Conservation (phyloP, 2,888 invertebrate genomes). For the Ophion costatus region DNA sequence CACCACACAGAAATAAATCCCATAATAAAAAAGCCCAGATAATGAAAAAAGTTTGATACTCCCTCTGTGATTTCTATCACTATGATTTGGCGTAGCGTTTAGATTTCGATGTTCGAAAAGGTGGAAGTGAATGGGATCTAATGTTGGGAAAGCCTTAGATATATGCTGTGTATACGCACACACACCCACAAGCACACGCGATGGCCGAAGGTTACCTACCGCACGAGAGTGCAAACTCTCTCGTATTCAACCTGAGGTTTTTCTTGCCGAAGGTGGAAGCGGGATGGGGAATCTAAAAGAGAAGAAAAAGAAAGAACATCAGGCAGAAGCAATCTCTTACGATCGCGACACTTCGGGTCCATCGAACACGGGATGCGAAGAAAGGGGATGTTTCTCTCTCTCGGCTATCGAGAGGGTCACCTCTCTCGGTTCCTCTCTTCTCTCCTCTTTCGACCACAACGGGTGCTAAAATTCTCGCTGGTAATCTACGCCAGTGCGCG, state of each 20-base stretch:
- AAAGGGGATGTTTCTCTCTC: constrained; percentile 48
- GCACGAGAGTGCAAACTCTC: constrained; percentile 14
- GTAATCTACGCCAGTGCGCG: constrained; percentile 10
- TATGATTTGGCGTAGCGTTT: background rate
- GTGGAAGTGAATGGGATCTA: background rate
- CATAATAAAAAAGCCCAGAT: too few species aligned
- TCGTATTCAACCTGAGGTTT: constrained; percentile 49
- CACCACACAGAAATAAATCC: too few species aligned
- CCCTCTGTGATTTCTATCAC: background rate
- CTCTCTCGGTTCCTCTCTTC: constrained; percentile 33
- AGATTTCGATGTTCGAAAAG: background rate
- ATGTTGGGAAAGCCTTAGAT: background rate
- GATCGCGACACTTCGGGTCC: constrained; percentile 61
- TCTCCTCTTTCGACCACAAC: constrained; percentile 46
- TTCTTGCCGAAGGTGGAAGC: constrained; percentile 24
- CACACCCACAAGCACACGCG: background rate
- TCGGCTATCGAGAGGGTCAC: constrained; percentile 63
- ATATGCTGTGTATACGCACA: background rate
- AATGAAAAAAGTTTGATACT: background rate
- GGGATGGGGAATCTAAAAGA: constrained; percentile 25
- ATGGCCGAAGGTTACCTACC: background rate
- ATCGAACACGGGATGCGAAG: constrained; percentile 52
- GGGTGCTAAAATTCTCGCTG: constrained; percentile 39
- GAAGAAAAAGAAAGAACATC: constrained; percentile 52
- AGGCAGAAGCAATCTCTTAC: constrained; percentile 67